These are phyloP conservation scores for Mormyrus iriodes DNA, from an alignment of 2,113 vertebrate species.

Conservation along the genomic window DNA sequence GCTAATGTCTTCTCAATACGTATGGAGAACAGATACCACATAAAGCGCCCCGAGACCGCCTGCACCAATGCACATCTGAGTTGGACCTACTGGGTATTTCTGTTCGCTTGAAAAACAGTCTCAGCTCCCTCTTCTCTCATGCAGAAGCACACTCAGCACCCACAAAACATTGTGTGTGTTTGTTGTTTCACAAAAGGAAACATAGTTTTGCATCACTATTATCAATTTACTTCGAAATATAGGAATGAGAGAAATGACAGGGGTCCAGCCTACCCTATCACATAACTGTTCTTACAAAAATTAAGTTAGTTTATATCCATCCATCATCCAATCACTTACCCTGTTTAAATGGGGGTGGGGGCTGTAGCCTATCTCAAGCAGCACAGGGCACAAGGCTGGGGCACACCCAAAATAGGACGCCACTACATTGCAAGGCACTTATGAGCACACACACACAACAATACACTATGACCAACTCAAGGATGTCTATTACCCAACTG, in stretches of 20 bases:
- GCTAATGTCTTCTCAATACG: background rate
- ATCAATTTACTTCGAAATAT: background rate
- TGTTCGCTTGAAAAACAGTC: constrained; percentile 35
- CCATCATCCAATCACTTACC: background rate
- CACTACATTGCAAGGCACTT: background rate
- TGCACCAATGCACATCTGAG: constrained; percentile 30
- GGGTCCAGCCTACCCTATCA: background rate
- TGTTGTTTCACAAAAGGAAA: constrained; percentile 27
- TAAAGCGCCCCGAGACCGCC: constrained; percentile 19
- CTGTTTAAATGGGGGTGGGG: background rate
- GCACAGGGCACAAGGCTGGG: background rate
- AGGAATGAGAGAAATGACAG: background rate
- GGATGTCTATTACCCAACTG: background rate
- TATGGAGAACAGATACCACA: background rate
- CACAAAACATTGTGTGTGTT: constrained; percentile 26
- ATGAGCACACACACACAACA: background rate
- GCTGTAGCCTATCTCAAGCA: background rate
- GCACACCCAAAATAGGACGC: background rate
- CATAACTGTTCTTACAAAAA: background rate
- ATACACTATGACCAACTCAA: background rate
- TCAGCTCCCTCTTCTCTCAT: constrained; percentile 29
- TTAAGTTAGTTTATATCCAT: background rate
- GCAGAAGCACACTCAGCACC: constrained; percentile 31
- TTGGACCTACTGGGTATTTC: constrained; percentile 22
- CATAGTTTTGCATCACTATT: background rate